These are phyloP conservation scores for Acanthopleura granulata DNA, from an alignment of 2,888 invertebrate genomes.

Conservation along the genomic window DNA sequence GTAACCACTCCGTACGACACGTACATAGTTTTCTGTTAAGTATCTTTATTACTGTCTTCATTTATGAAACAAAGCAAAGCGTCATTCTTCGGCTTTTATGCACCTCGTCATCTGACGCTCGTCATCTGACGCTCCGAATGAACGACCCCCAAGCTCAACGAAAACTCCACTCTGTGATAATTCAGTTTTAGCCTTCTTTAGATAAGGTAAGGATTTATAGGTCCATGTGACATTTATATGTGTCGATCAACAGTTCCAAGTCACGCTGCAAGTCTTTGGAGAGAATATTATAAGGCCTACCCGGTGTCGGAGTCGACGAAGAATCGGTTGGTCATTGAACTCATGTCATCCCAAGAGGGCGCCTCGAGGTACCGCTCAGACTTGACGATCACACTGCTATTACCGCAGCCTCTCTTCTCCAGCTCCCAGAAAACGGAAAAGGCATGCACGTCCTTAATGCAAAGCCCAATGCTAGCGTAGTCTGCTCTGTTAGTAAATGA, in stretches of 20 bases:
- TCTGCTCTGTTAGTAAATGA: slow-evolving; percentile 4
- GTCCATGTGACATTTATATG: neutral
- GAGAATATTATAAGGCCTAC: neutral
- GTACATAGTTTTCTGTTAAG: too few species aligned
- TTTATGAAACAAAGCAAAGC: too few species aligned
- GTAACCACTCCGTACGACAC: too few species aligned
- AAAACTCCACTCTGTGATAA: too few species aligned
- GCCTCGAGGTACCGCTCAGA: neutral
- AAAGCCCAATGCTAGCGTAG: slow-evolving; percentile 2
- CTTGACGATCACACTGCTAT: neutral
- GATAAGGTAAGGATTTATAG: too few species aligned
- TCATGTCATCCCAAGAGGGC: neutral
- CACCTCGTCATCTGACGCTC: too few species aligned
- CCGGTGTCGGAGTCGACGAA: neutral
- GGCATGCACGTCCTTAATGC: neutral
- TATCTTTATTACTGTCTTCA: too few species aligned
- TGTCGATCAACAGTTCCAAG: neutral
- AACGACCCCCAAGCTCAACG: too few species aligned
- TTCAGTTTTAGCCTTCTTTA: too few species aligned
- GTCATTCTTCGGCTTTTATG: too few species aligned
- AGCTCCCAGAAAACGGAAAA: slow-evolving; percentile 1
- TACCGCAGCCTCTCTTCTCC: neutral
- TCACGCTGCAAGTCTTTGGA: neutral
- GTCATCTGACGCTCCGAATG: too few species aligned
- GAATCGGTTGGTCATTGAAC: neutral